phyloP scores from a whole-genome alignment of 2,888 invertebrate genomes.

The Imbricaverruca yamaguchii region DNA sequence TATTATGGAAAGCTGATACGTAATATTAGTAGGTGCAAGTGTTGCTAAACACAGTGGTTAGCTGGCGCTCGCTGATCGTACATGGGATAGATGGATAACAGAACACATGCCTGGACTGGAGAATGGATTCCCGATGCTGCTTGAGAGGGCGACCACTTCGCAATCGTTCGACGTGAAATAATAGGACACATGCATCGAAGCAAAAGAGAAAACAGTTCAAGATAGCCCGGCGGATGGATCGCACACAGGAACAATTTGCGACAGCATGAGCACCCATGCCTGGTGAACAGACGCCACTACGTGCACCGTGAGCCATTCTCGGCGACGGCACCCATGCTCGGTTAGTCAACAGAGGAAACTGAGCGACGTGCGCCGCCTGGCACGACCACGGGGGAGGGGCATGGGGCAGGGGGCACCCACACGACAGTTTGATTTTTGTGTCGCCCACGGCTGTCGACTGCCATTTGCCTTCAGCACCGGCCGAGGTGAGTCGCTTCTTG shows the following conservation, averaged over 20 bases:
- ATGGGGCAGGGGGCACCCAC: neutral
- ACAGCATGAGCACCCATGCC: neutral
- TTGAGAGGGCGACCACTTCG: too few relatives aligned
- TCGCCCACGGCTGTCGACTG: slow-evolving; percentile 6
- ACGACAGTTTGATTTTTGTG: slow-evolving; percentile 10
- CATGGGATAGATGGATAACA: too few relatives aligned
- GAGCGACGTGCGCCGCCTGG: neutral
- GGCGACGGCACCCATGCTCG: neutral
- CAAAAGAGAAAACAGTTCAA: too few relatives aligned
- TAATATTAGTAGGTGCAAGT: too few relatives aligned
- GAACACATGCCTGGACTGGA: too few relatives aligned
- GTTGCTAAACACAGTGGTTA: too few relatives aligned
- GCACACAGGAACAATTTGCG: neutral
- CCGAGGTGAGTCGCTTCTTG: neutral
- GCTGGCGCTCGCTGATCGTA: too few relatives aligned
- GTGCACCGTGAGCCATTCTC: neutral
- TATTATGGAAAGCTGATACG: too few relatives aligned
- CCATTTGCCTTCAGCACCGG: slow-evolving; percentile 3
- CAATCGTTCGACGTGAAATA: too few relatives aligned
- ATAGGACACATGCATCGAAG: too few relatives aligned
- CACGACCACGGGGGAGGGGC: neutral
- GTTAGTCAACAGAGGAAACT: neutral
- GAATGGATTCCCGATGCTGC: too few relatives aligned
- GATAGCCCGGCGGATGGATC: neutral
- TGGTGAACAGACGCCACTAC: neutral